Evolutionary conservation across 2,888 invertebrate species (phyloP), one percentile per base, ranked within the genome.

Genomic region (Eubasilissa splendida): DNA sequence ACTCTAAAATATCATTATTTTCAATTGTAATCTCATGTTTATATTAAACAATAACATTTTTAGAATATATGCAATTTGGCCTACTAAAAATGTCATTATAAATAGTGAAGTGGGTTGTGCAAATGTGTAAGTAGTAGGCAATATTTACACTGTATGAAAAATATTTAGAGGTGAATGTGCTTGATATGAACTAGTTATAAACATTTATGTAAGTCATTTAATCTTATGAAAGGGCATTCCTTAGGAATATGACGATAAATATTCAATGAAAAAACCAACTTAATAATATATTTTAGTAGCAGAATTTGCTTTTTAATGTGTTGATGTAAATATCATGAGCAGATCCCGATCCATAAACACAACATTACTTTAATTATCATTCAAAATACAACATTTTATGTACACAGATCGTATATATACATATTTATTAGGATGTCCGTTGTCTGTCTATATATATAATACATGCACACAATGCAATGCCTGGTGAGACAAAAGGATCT

Each of bases 201-300:
- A 79, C 59, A 80, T 83, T 76, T 75, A 58, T 74, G 66, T 83
- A 83, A 82, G 83, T 70, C 78, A 82, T 82, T 80, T 79, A 82
- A 82, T 84, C 82, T 84, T 83, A 83, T 83, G 83, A 83, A 76
- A 79, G 76, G 80, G 80, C 82, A 81, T 83, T 83, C 83, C 83
- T 70, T 83, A 83, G 83, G 83, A 81, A 81, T 81, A 81, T 77
- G 77, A 63, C 63, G 79, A 81, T 79, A 79, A 73, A 79, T 76
- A 81, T 75, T 80, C 31, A 77, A 77, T 82, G 71, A 22, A 70
- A 70, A 53, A 70, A 11, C 53, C 9, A 50, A 53, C n/a, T 70
- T 74, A 66, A 56, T 42, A 42, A 60, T 58, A 60, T 60, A 59
- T 77, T 71, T 70, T 71, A 77, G 14, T 77, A 58, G 68, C 77